A percentile compares a stretch with the other conserved stretches of the same genome.
Evolutionary conservation across 2,113 vertebrate genomes (phyloP).

Genomic region (Gobio gobio): DNA sequence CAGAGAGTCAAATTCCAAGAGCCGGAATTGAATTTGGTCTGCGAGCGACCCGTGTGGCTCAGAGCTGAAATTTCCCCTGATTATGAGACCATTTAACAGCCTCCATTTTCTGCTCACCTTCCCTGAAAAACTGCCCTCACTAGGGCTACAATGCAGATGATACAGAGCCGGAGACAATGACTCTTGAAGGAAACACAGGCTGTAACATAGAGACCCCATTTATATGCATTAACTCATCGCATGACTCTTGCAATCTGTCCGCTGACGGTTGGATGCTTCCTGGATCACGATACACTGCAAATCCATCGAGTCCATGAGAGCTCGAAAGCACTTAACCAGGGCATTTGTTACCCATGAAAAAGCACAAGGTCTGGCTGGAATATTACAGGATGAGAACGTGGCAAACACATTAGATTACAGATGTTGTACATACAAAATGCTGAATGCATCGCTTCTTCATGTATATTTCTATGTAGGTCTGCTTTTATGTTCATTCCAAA

Average conservation of each 20-base stretch:
- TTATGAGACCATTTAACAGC: conserved; percentile 23
- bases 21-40: conserved; percentile 3
- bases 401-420: conserved; percentile 16
- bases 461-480: conserved; percentile 3
- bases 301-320: neutral
- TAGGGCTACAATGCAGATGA: conserved; percentile 11
- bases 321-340: conserved; percentile 25
- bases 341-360: conserved; percentile 20
- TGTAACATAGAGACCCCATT: conserved; percentile 13
- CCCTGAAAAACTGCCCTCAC: neutral
- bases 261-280: neutral
- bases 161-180: neutral
- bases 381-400: conserved; percentile 8
- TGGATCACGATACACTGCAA: conserved; percentile 23
- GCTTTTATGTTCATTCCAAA: neutral
- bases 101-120: conserved; percentile 16
- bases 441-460: neutral
- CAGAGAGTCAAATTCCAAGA: conserved; percentile 33
- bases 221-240: conserved; percentile 33
- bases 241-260: conserved; percentile 18
- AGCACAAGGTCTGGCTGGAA: conserved; percentile 10
- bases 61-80: conserved; percentile 6
- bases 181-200: conserved; percentile 19
- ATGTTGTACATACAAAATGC: neutral
- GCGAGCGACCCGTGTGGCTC: neutral